phyloP scores from a whole-genome alignment of 2,888 invertebrate genomes.

The Synergus laeviventris region DNA sequence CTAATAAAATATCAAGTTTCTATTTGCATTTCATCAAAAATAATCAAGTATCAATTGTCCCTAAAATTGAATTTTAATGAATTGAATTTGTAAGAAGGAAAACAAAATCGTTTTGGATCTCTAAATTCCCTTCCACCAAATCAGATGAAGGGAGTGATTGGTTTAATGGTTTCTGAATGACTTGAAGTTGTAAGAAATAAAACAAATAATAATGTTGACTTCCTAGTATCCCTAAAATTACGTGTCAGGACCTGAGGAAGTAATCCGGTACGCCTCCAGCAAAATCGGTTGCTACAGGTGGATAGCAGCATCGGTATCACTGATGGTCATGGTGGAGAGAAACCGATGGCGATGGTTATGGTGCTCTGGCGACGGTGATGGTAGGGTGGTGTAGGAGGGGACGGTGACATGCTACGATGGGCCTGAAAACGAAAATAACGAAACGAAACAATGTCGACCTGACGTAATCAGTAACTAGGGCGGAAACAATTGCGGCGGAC shows the following conservation, averaged over 20 bases:
- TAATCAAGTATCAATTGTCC: too few species aligned
- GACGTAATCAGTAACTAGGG: constrained; percentile 74
- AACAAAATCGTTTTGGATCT: too few species aligned
- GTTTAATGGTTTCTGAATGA: too few species aligned
- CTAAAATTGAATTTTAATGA: too few species aligned
- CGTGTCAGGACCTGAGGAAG: neutral
- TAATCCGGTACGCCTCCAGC: neutral
- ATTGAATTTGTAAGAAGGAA: too few species aligned
- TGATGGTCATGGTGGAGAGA: constrained; percentile 42
- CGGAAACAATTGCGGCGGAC: constrained; percentile 75
- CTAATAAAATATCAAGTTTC: too few species aligned
- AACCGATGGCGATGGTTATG: constrained; percentile 41
- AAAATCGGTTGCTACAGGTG: neutral
- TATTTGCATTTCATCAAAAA: too few species aligned
- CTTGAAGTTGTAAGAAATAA: too few species aligned
- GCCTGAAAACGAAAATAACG: constrained; percentile 75
- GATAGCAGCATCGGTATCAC: neutral
- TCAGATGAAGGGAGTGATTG: too few species aligned
- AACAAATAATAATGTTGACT: too few species aligned
- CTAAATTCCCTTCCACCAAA: too few species aligned
- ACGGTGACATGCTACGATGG: constrained; percentile 74
- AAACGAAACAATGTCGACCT: constrained; percentile 74
- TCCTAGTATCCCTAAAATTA: neutral
- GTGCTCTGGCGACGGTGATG: constrained; percentile 43
- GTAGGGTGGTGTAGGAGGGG: constrained; percentile 48